Percentiles rank a stretch among this genome's conserved stretches.
Conservation (phyloP, 2,113 vertebrate species). For the Sterrhoptilus dennistouni region DNA sequence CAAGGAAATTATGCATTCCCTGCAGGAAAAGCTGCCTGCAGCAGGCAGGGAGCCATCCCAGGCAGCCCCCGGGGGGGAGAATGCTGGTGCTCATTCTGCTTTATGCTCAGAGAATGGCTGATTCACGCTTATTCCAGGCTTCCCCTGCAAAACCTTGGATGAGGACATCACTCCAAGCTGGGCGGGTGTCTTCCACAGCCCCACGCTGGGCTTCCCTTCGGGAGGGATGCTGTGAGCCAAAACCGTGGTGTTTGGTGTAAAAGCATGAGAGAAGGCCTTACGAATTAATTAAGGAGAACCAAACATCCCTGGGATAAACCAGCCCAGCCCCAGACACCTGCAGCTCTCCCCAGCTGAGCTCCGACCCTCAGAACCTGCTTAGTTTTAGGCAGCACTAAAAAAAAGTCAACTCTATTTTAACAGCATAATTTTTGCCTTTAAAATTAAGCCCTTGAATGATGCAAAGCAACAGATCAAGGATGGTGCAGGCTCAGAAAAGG, state of each 20-base stretch:
- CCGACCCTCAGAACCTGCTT: not conserved
- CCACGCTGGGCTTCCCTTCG: not conserved
- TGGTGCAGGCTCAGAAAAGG: not conserved
- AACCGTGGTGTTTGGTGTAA: not conserved
- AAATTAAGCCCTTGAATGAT: not conserved
- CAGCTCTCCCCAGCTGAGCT: not conserved
- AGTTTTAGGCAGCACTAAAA: not conserved
- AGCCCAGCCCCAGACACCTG: not conserved
- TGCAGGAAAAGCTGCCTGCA: not conserved
- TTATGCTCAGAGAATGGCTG: constrained; percentile 10
- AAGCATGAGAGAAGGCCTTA: not conserved
- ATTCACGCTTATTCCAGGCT: constrained; percentile 25
- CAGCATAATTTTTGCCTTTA: not conserved
- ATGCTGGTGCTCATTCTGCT: not conserved
- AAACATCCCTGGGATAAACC: not conserved
- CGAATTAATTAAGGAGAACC: not conserved
- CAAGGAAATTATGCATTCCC: not conserved
- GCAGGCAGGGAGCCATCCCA: not conserved
- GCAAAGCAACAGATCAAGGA: not conserved
- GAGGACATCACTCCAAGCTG: constrained; percentile 17
- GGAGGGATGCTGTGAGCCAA: constrained; percentile 1
- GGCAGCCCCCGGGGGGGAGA: not conserved
- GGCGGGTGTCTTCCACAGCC: not conserved
- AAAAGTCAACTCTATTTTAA: not conserved
- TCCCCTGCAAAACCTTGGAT: constrained; percentile 29